Evolutionary conservation across 2,113 vertebrate genomes (phyloP).

Genomic region (Podarcis muralis): DNA sequence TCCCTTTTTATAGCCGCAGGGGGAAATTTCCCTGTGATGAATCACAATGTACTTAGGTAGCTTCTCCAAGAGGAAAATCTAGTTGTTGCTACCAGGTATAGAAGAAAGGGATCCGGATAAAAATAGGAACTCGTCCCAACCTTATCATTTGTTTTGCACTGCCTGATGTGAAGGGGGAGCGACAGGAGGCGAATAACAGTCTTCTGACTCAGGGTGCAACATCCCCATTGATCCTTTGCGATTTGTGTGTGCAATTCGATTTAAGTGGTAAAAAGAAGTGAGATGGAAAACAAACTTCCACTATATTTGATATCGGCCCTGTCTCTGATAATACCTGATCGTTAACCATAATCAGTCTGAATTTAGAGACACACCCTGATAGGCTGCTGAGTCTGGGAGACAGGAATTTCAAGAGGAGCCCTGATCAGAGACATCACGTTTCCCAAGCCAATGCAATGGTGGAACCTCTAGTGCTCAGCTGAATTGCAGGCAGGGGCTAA

Average conservation of each 20-base stretch:
- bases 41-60: not conserved
- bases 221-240: slow-evolving; percentile 15
- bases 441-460: not conserved
- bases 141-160: not conserved
- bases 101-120: not conserved
- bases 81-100: not conserved
- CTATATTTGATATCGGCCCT: not conserved
- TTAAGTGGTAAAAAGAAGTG: not conserved
- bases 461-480: not conserved
- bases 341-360: not conserved
- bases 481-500: not conserved
- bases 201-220: not conserved
- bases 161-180: not conserved
- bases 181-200: not conserved
- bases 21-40: not conserved
- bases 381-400: not conserved
- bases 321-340: not conserved
- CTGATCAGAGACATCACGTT: not conserved
- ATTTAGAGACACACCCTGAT: not conserved
- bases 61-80: slow-evolving; percentile 7
- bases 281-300: not conserved
- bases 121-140: slow-evolving; percentile 8
- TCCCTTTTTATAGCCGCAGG: not conserved
- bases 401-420: not conserved
- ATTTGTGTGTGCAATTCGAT: slow-evolving; percentile 39